Base-by-base conservation (phyloP, 2,888 invertebrate genomes). In the Amiota mariae region DNA sequence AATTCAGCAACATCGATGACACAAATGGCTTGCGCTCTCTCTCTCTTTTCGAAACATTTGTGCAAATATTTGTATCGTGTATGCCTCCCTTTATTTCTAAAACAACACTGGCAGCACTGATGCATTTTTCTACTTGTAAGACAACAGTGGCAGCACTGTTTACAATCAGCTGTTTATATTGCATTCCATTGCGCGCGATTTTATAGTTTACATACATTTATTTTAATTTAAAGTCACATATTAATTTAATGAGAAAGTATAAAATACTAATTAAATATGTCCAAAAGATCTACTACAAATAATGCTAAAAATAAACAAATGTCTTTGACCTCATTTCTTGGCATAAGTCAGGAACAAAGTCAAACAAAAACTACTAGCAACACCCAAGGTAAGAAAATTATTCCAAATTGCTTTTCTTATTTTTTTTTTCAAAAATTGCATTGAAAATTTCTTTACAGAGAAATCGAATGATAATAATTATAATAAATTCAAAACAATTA, bases 311-410 rank as follows among this genome's bases (percentile, higher is more conserved):
- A 76, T 8, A 87, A 85, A 51, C 87, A 86, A 47, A 77, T 87
- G 72, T 82, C 87, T 1, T 73, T 88, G 72, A 82, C 83, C 68
- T 78, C 87, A 11, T 88, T 88, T 72, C 74, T 88, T 46, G 87
- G 82, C 12, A 77, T 81, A 12, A 80, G 77, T 36, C 80, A 80
- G 47, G 79, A 71, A 51, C 76, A 78, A 48, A 73, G 15, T 46
- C 59, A 72, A 75, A 24, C 76, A 59, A 51, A 71, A 12, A 4
- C 36, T 24, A 4, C 36, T 24, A 54, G 74, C 75, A 51, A 57
- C 72, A 2, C 54, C 68, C 63, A 76, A 68, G 57, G 57, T 24
- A 73, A 56, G 36, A 36, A 75, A 76, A 76, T 71, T 73, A 73
- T 13, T n/a, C 15, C n/a, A 18, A 47, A 18, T n/a, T n/a, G n/a